Evolutionary conservation across 2,888 invertebrate species (phyloP).

Genomic region (Drosophila pseudotakahashii): DNA sequence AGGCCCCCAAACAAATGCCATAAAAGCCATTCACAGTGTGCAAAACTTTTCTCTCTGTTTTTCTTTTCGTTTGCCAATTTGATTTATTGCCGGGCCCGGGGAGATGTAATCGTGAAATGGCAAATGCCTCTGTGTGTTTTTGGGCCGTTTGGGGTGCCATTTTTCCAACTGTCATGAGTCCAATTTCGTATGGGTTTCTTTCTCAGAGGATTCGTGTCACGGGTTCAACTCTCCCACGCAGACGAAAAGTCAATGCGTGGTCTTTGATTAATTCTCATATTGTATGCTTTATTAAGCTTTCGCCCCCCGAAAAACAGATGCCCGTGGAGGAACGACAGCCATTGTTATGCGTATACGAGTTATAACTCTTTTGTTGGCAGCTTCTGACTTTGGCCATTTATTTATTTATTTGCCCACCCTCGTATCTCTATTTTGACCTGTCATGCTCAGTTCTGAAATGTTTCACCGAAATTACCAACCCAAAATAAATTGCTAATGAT

Average conservation of each 20-base stretch:
- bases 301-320: constrained; percentile 14
- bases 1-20: constrained; percentile 74
- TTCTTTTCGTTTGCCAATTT: constrained; percentile 47
- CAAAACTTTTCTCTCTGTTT: constrained; percentile 57
- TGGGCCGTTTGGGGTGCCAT: constrained; percentile 3
- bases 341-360: constrained; percentile 52
- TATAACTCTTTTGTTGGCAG: constrained; percentile 71
- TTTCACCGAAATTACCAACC: not conserved
- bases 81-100: constrained; percentile 60
- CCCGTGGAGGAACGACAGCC: constrained; percentile 3
- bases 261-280: constrained; percentile 77
- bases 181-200: constrained; percentile 3
- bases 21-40: constrained; percentile 69
- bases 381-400: constrained; percentile 70
- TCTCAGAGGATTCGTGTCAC: constrained; percentile 21
- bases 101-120: constrained; percentile 47
- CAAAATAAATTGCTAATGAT: constrained; percentile 64
- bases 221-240: constrained; percentile 30
- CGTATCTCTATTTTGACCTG: constrained; percentile 35
- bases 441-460: constrained; percentile 44
- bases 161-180: constrained; percentile 26
- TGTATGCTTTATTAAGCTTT: constrained; percentile 77
- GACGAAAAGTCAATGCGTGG: constrained; percentile 74
- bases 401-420: constrained; percentile 61
- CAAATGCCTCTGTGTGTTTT: constrained; percentile 24